These are phyloP conservation scores for Gastracanthus pulcherrimus DNA, from an alignment of 2,888 invertebrate species.

Conservation along the genomic window DNA sequence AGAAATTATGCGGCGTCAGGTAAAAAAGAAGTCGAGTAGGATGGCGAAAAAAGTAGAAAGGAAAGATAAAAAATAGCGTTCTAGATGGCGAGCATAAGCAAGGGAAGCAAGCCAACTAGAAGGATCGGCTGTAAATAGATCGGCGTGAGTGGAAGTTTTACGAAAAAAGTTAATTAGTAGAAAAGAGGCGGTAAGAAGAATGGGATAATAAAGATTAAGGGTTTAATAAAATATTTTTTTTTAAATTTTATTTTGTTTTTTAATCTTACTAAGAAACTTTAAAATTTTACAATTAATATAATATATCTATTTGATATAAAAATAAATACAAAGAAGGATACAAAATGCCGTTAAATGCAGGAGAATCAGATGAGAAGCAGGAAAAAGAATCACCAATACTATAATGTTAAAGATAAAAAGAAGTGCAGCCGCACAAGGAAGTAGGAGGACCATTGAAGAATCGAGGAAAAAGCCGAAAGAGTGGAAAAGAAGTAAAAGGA, in stretches of 20 bases:
- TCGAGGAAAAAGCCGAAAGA: background rate
- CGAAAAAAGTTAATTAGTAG: conserved; percentile 7
- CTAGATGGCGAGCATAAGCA: background rate
- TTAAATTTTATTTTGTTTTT: background rate
- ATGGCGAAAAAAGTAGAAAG: background rate
- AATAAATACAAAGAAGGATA: background rate
- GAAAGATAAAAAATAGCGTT: background rate
- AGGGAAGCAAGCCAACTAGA: no score
- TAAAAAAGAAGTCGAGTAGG: background rate
- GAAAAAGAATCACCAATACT: background rate
- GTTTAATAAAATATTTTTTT: background rate
- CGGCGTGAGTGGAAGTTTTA: background rate
- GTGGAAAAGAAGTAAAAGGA: background rate
- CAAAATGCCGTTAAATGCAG: background rate
- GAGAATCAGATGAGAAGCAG: background rate
- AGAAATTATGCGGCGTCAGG: conserved; percentile 4
- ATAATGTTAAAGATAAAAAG: background rate
- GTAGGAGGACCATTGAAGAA: background rate
- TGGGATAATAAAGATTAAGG: background rate
- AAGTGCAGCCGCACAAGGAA: background rate
- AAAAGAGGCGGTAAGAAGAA: background rate
- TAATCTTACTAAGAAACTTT: background rate
- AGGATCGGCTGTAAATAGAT: background rate
- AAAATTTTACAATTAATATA: background rate
- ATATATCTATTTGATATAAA: background rate